A percentile compares a stretch with the other conserved stretches of the same genome.
Conservation (phyloP, 2,113 vertebrate species). For the Hucho hucho region DNA sequence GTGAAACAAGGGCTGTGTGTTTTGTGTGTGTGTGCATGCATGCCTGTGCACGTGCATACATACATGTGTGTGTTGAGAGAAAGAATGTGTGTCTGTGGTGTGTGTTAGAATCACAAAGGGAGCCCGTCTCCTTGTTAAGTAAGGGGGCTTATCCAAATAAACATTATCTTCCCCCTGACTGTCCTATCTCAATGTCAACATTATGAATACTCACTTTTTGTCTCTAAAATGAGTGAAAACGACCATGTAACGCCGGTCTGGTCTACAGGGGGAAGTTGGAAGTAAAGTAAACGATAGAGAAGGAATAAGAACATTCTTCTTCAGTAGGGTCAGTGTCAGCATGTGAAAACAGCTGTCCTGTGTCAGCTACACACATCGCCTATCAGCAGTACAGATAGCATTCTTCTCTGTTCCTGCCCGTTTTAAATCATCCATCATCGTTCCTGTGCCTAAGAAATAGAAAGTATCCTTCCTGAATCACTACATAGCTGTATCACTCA, state of each 20-base stretch:
- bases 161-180: background rate
- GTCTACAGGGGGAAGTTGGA: constrained; percentile 29
- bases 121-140: background rate
- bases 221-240: constrained; percentile 32
- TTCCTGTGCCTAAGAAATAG: too few species aligned
- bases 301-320: constrained; percentile 61
- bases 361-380: constrained; percentile 42
- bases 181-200: constrained; percentile 42
- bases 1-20: background rate
- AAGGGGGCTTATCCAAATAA: constrained; percentile 29
- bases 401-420: background rate
- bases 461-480: too few species aligned
- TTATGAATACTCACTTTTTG: constrained; percentile 38
- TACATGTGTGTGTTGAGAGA: background rate
- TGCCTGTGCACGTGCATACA: background rate
- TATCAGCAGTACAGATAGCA: constrained; percentile 40
- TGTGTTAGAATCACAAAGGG: background rate
- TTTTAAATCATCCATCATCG: background rate
- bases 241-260: constrained; percentile 4
- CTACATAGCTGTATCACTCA: too few species aligned
- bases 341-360: constrained; percentile 56
- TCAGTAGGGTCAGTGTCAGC: constrained; percentile 42
- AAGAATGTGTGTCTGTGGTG: background rate
- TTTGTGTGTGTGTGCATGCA: constrained; percentile 7
- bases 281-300: constrained; percentile 47